Base-by-base conservation (phyloP, 2,888 invertebrate species). In the Neoscelio sp. region DNA sequence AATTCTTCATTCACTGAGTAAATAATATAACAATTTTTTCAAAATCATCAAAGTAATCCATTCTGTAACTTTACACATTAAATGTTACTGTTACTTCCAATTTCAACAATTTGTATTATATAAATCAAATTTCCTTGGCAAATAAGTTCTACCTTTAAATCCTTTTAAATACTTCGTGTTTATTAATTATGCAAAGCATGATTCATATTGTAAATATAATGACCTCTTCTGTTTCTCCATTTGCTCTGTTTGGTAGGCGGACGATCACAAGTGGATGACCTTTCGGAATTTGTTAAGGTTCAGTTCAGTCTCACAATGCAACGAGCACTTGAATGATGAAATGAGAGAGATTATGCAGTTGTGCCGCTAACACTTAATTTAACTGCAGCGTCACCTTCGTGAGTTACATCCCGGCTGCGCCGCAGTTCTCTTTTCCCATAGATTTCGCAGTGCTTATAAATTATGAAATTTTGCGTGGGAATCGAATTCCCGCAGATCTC, bases 231-330 rank as follows among this genome's bases (percentile, higher is more conserved):
- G 52, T 73, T 75, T 76, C 54, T 60, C 73, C 17, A 58, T 62
- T 74, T 80, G 65, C 62, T 76, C 62, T 58, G 56, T 56, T 76
- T 76, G 71, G 75, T 68, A 80, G 71, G 71, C 79, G 68, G 65
- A 65, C 60, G 80, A 80, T 70, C 52, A 58, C 68, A 77, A 80
- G 77, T 75, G 80, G 80, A 76, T 85, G 85, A 88, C 87, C 88
- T 89, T 88, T 88, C 33, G 80, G 84, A 84, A 87, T 87, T 86
- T 83, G 85, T 82, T 83, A 81, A 82, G 83, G 83, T 85, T 86
- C 82, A 80, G 71, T 78, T 81, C 82, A 80, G 82, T 87, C 84
- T 84, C 85, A 82, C 85, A 82, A 82, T 82, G 81, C 82, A 79
- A 70, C 78, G 46, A 65, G 50, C 58, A 46, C 65, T 33, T 73